Base-by-base conservation (phyloP, 35 echinoderm and acorn worm species). In the Acanthaster planci region DNA sequence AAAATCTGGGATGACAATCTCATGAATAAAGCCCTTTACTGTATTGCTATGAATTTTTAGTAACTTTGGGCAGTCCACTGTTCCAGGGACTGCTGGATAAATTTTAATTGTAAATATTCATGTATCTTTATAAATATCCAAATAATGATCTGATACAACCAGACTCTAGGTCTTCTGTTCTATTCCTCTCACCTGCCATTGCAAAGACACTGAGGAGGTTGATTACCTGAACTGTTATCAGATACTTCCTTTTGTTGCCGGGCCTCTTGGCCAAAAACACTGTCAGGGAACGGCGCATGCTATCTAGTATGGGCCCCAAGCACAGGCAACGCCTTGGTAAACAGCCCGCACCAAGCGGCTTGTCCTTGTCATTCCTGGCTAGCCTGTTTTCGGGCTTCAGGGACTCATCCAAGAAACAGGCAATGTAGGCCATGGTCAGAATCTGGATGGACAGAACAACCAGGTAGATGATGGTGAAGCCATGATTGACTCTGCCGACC, bases 201-300 rank as follows among this genome's bases (percentile, higher is more conserved):
- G 55, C 90, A 52, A 92, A 54, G 17, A 92, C 85, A 19, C 85
- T 60, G 29, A 86, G 56, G 16, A 92, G 77, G 26, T 77, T 38
- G 39, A 92, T 92, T 52, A 86, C 38, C 37, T 77, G 60, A 38
- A 85, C 35, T 4, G 85, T 36, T 58, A 93, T 58, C 55, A 93
- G 56, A 58, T 89, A 77, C 52, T 93, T 93, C 42, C 92, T 83
- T 37, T 88, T 89, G 16, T 84, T 85, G 19, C 83, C 86, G 1
- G 84, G 76, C 79, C 92, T 53, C 82, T 93, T 89, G 42, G 64
- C 38, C 42, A 93, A 93, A 22, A 79, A 38, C 1, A 93, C 92
- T 5, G 56, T 80, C 15, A 89, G 36, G 7, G 92, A 82, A 37
- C 86, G 51, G 35, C 53, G 35, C 42, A 92, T 87, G 58, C 85